Evolutionary conservation across 2,888 invertebrate genomes (phyloP).

Genomic region (Stratiomys singularior): DNA sequence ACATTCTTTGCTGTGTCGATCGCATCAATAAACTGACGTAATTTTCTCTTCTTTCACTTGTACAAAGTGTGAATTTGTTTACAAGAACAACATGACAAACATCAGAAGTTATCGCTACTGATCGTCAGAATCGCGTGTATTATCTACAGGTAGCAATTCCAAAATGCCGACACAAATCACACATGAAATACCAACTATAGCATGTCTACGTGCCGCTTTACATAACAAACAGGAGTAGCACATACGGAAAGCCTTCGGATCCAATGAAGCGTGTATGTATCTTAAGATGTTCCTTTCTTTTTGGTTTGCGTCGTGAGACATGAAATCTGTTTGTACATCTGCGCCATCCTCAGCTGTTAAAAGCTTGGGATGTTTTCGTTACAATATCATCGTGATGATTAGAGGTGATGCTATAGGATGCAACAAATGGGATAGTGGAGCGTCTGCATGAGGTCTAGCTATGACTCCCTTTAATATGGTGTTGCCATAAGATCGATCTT

Average conservation of each 20-base stretch:
- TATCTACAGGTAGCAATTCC: neutral
- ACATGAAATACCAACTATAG: neutral
- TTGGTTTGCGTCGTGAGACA: conserved; percentile 37
- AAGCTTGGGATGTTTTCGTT: conserved; percentile 1
- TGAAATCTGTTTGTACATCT: conserved; percentile 35
- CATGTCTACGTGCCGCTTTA: conserved; percentile 2
- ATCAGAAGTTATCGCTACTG: conserved; percentile 1
- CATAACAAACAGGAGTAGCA: conserved; percentile 14
- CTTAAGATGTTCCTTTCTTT: conserved; percentile 41
- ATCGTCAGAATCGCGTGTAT: neutral
- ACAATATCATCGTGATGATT: conserved; percentile 27
- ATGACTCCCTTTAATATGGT: conserved; percentile 1
- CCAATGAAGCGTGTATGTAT: conserved; percentile 28
- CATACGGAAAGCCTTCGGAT: neutral
- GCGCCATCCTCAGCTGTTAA: conserved; percentile 23
- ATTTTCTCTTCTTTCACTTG: neutral
- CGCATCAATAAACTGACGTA: neutral
- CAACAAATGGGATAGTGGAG: conserved; percentile 26
- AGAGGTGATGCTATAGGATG: conserved; percentile 7
- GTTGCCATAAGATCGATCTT: conserved; percentile 3
- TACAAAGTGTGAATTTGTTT: conserved; percentile 7
- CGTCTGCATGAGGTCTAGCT: neutral
- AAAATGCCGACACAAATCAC: neutral
- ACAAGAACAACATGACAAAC: conserved; percentile 2
- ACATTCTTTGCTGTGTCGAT: neutral